Evolutionary conservation across 2,797 vertebrate species (phyloP).

Genomic region (Acridotheres tristis): DNA sequence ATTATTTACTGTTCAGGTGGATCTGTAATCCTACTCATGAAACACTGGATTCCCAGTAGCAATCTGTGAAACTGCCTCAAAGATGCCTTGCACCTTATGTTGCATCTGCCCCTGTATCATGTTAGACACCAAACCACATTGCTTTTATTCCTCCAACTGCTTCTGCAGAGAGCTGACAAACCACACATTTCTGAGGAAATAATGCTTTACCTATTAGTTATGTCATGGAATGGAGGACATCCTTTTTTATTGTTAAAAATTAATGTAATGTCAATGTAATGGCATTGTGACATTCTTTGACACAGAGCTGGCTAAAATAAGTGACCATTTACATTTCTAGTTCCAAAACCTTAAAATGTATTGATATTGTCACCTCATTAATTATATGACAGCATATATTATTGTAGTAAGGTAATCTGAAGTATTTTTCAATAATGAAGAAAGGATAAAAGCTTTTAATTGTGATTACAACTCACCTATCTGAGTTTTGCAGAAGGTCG

Average conservation of each 20-base stretch:
- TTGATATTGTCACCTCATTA: not conserved
- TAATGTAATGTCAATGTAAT: not conserved
- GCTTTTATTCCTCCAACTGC: not conserved
- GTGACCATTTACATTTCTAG: not conserved
- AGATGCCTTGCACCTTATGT: not conserved
- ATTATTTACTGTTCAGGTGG: not conserved
- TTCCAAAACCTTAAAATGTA: not conserved
- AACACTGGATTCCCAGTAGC: not conserved
- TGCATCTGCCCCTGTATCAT: not conserved
- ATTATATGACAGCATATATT: not conserved
- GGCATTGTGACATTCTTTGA: not conserved
- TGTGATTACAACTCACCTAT: conserved; percentile 80
- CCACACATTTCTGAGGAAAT: not conserved
- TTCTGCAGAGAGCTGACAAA: not conserved
- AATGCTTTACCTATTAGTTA: not conserved
- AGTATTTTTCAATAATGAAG: not conserved
- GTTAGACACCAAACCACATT: not conserved
- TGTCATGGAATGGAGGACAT: not conserved
- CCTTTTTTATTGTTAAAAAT: not conserved
- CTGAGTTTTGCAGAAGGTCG: conserved; percentile 87
- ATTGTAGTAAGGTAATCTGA: not conserved
- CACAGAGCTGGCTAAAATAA: not conserved
- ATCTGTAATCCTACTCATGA: not conserved
- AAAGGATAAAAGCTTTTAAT: not conserved
- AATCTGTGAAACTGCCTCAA: not conserved